phyloP scores from a whole-genome alignment of 2,797 vertebrate genomes.

The Poecilia picta region DNA sequence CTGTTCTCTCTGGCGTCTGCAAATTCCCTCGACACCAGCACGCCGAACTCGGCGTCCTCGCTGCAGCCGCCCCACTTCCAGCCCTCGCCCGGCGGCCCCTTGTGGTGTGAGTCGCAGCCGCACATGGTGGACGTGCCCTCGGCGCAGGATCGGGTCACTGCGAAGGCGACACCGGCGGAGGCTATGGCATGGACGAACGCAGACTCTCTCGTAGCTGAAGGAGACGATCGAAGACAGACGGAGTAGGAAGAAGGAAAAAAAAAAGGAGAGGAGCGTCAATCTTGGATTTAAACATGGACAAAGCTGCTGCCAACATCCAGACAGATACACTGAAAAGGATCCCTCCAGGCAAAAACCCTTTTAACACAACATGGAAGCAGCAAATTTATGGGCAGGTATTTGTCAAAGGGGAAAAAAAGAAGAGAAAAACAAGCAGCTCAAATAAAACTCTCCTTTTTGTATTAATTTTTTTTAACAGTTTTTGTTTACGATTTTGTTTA shows the following conservation, averaged over 20 bases:
- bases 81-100: constrained; percentile 93
- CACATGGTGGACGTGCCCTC: constrained; percentile 95
- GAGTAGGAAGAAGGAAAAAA: background rate
- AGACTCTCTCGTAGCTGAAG: constrained; percentile 92
- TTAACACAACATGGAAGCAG: constrained; percentile 48
- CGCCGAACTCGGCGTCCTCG: constrained; percentile 96
- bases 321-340: constrained; percentile 51
- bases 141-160: constrained; percentile 93
- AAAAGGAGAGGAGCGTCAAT: constrained; percentile 41
- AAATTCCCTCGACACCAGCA: constrained; percentile 95
- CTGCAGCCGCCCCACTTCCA: constrained; percentile 99
- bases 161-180: constrained; percentile 93
- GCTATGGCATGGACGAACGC: constrained; percentile 97
- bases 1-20: constrained; percentile 95
- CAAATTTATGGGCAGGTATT: constrained; percentile 28
- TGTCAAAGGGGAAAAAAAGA: background rate
- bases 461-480: constrained; percentile 1
- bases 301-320: constrained; percentile 57
- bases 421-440: constrained; percentile 31
- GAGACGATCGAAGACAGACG: constrained; percentile 36
- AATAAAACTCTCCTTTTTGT: background rate
- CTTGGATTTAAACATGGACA: constrained; percentile 36
- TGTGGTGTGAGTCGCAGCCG: constrained; percentile 94
- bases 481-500: constrained; percentile 2
- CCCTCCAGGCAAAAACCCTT: constrained; percentile 53